Percentiles rank a stretch among this genome's conserved stretches.
Evolutionary conservation across 2,888 invertebrate species (phyloP).

Genomic region (Steromphala cineraria): DNA sequence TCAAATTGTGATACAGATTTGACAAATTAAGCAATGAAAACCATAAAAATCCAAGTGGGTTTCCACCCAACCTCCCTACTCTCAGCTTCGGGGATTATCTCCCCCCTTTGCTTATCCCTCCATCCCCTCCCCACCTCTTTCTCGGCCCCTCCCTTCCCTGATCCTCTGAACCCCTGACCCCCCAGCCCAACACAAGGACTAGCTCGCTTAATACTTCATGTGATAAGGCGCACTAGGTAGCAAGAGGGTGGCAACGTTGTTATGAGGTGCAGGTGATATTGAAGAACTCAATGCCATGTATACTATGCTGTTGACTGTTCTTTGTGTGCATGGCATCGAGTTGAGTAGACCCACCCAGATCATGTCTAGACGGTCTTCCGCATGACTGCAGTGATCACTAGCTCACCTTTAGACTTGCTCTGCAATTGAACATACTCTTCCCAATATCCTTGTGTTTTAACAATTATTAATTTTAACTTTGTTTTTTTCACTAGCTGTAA

Average conservation of each 20-base stretch:
- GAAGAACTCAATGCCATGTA: neutral
- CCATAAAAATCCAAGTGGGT: neutral
- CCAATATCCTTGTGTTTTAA: neutral
- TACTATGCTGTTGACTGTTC: neutral
- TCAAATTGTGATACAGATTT: neutral
- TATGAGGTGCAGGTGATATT: neutral
- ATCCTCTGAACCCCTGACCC: neutral
- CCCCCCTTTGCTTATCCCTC: neutral
- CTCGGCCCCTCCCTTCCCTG: too few relatives aligned
- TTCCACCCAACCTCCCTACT: neutral
- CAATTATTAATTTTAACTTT: neutral
- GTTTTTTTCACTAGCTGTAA: neutral
- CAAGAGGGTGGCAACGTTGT: too few relatives aligned
- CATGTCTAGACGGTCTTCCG: neutral
- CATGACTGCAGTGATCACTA: neutral
- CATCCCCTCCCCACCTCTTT: neutral
- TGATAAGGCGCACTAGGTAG: too few relatives aligned
- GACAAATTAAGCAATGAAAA: neutral
- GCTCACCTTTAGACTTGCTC: neutral
- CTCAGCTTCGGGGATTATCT: neutral
- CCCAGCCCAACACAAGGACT: too few relatives aligned
- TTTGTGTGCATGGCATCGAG: neutral
- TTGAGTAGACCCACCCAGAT: neutral
- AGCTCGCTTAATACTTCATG: too few relatives aligned
- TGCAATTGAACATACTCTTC: neutral